A percentile compares a stretch with the other conserved stretches of the same genome.
These are phyloP conservation scores for Smithornis capensis DNA, from an alignment of 2,113 vertebrate genomes.

Conservation along the genomic window DNA sequence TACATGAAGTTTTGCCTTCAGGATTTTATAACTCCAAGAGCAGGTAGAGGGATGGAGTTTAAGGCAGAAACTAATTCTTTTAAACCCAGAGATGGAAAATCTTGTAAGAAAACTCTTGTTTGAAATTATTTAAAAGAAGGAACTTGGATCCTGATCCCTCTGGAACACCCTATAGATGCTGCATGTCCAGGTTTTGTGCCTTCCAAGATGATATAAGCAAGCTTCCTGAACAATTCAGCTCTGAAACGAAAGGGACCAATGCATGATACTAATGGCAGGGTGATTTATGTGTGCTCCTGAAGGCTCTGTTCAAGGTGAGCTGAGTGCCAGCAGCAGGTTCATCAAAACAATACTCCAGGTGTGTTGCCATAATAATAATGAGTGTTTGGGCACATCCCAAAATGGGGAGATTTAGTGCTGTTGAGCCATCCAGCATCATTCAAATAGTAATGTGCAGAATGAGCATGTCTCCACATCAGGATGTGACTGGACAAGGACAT, in stretches of 20 bases:
- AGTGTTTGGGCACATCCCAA: not conserved
- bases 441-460: not conserved
- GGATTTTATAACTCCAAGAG: not conserved
- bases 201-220: not conserved
- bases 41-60: not conserved
- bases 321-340: not conserved
- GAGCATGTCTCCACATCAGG: not conserved
- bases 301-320: not conserved
- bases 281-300: rapidly evolving
- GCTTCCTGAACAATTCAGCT: not conserved
- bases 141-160: not conserved
- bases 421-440: not conserved
- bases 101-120: not conserved
- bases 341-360: not conserved
- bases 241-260: not conserved
- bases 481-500: not conserved
- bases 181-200: not conserved
- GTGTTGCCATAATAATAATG: not conserved
- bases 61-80: not conserved
- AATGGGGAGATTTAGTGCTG: not conserved
- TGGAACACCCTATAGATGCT: not conserved
- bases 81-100: not conserved
- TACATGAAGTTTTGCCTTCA: not conserved
- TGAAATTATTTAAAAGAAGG: not conserved
- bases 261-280: too few relatives aligned